Percentiles rank a stretch among this genome's conserved stretches.
Conservation (phyloP, 2,888 invertebrate species). For the Netelia melanura region DNA sequence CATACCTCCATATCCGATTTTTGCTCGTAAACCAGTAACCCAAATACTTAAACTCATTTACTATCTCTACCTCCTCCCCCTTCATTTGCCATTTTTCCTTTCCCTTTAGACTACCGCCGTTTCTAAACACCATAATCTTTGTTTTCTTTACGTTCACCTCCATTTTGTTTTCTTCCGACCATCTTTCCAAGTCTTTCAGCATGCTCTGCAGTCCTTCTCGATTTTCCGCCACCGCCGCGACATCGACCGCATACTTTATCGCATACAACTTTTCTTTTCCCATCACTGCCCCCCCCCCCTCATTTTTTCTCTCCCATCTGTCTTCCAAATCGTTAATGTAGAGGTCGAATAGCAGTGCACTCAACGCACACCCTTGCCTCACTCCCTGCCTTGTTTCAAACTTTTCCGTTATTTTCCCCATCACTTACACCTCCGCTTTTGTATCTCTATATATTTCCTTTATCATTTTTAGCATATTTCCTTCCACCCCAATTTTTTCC, state of each 20-base stretch:
- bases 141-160: constrained; percentile 21
- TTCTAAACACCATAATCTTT: constrained; percentile 5
- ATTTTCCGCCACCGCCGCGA: background rate
- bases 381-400: too few relatives aligned
- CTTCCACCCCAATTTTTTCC: background rate
- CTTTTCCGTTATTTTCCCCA: too few relatives aligned
- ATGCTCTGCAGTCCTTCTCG: background rate
- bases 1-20: background rate
- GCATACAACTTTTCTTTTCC: constrained; percentile 4
- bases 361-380: too few relatives aligned
- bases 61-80: background rate
- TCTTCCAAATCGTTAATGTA: too few relatives aligned
- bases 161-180: constrained; percentile 3
- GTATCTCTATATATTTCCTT: too few relatives aligned
- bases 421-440: too few relatives aligned
- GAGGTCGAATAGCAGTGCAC: too few relatives aligned
- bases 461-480: too few relatives aligned
- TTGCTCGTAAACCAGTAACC: background rate
- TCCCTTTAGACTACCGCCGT: too few relatives aligned
- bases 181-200: background rate
- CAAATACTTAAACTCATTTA: background rate
- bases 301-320: too few relatives aligned
- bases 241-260: background rate
- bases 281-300: background rate
- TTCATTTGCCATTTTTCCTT: too few relatives aligned